phyloP scores from a whole-genome alignment of 2,888 invertebrate genomes.

The Scaptomyza flava region DNA sequence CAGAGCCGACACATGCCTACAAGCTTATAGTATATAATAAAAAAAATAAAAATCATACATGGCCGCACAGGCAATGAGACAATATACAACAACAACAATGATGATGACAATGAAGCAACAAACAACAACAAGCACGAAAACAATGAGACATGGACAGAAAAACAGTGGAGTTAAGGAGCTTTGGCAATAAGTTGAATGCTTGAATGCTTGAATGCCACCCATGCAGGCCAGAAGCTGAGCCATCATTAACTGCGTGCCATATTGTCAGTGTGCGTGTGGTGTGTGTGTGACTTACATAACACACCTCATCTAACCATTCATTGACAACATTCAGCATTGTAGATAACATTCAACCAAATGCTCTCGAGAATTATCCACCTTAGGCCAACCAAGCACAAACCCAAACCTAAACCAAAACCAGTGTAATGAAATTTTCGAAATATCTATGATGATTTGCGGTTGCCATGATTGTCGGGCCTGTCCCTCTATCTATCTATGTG shows the following conservation, averaged over 20 bases:
- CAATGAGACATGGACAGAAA: constrained; percentile 35
- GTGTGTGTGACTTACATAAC: constrained; percentile 37
- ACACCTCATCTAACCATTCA: constrained; percentile 72
- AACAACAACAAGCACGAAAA: constrained; percentile 22
- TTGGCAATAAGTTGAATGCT: constrained; percentile 39
- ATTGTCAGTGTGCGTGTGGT: constrained; percentile 20
- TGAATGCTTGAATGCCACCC: constrained; percentile 42
- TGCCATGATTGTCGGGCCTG: constrained; percentile 49
- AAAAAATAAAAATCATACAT: constrained; percentile 69
- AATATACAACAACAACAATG: constrained; percentile 47
- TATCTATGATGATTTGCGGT: constrained; percentile 79
- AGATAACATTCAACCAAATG: constrained; percentile 77
- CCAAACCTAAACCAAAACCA: constrained; percentile 26
- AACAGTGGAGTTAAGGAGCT: constrained; percentile 14
- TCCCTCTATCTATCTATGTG: no score
- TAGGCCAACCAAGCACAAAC: constrained; percentile 30
- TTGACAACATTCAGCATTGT: constrained; percentile 71
- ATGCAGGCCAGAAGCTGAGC: constrained; percentile 12
- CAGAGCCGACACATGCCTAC: constrained; percentile 67
- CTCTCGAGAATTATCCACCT: constrained; percentile 56
- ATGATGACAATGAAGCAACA: constrained; percentile 8
- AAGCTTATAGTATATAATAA: constrained; percentile 75
- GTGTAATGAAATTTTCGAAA: constrained; percentile 79
- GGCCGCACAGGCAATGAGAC: constrained; percentile 76
- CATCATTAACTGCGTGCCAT: constrained; percentile 71